Evolutionary conservation across 2,113 vertebrate genomes (phyloP), one percentile per base, ranked within the genome.

Genomic region (Petromus typicus): DNA sequence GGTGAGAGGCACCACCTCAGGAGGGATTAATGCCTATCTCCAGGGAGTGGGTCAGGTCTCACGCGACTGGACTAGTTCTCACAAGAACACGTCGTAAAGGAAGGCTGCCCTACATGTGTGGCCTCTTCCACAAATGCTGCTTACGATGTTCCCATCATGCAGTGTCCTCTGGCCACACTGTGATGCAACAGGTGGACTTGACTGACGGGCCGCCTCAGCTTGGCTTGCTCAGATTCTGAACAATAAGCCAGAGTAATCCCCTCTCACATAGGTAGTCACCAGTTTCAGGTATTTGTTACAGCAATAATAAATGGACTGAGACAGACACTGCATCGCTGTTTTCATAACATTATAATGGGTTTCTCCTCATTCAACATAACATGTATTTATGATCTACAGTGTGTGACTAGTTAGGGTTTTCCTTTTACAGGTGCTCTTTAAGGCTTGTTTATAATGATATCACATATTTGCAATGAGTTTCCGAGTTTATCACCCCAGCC

Each of bases 391-490:
- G 40, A 66, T 66, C 30, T 73, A 45, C 25, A 91, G 30, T 20
- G 81, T 20, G 7, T 66, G 59, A 79, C 43, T 43, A 51, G 22
- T 48, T 71, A 56, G 12, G 30, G 18, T 30, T 17, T 13, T 71
- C 27, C 79, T 78, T 67, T 84, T 92, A 48, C 6, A 61, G 40
- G 25, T 83, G 43, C 90, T 30, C 61, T 91, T 87, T 75, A 90
- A 78, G 80, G 23, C 45, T 91, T 61, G 9, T 67, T 79, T 80
- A 80, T 30, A 66, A 59, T 75, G 32, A 80, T 23, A 76, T 45
- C 37, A 45, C 75, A 45, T 84, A 80, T 75, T n/a, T 89, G 34
- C 32, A 95, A 73, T 40, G 59, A 81, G 8, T 61, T 69, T 78
- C 63, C 32, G 56, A 81, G 6, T 67, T 80, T 71, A 40, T 48